Base-by-base conservation (phyloP, 2,888 invertebrate genomes). In the Mantis religiosa region DNA sequence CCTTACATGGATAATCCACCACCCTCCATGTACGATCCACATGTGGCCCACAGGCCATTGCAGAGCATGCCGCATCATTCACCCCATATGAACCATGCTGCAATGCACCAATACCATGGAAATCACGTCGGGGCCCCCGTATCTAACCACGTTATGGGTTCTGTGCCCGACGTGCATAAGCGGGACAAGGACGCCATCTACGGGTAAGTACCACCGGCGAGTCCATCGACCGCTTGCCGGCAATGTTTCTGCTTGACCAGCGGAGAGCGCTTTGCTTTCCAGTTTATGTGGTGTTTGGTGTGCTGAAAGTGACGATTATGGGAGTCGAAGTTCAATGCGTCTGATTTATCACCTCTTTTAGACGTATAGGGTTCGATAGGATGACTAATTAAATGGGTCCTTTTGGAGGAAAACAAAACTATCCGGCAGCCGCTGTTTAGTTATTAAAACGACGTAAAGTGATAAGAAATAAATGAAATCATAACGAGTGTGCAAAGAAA, bases 131-230 rank as follows among this genome's bases (percentile, higher is more conserved):
- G 54, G 6, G 95, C 97, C 92, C 92, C 92, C 91, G 91, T 94
- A 92, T 93, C 95, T 93, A 96, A 97, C 95, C 98, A 97, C 94
- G 97, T 97, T 93, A 96, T 97, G 95, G 96, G 97, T 92, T 96
- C 95, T 91, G 95, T 96, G 90, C 98, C 98, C 92, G 98, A 98
- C 94, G 98, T 98, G 92, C 98, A 98, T 94, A 99, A 99, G 95
- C 95, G 99, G 93, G 99, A 99, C 95, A 99, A 98, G 95, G 98
- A 99, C 95, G 98, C 98, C 93, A 98, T 99, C 94, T 99, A 99
- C 95, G 98, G 98, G 99, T 99, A 96, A 89, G 89, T 89, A 81
- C 81, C 71, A n/a, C 88, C 20, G 25, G 41, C 12, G 9, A 6
- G 8, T 28, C 54, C 30, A 15, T 27, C 9, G 14, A 25, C 82